These are phyloP conservation scores for Frieseomelitta varia DNA, from an alignment of 1,140 invertebrate species.

Conservation along the genomic window DNA sequence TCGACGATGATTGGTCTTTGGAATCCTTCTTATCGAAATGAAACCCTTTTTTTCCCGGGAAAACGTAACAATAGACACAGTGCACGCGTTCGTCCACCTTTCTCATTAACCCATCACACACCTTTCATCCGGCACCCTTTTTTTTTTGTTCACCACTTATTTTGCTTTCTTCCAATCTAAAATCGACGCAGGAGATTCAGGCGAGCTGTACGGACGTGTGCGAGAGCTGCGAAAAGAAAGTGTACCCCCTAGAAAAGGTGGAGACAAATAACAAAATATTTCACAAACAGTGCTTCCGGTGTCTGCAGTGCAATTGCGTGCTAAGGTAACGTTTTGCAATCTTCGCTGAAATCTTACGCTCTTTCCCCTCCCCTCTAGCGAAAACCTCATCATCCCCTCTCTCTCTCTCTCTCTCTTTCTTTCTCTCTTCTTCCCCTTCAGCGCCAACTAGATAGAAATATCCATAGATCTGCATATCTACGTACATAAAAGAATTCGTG, in stretches of 20 bases:
- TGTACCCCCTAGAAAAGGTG: conserved; percentile 91
- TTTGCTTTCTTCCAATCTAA: conserved; percentile 58
- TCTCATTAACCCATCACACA: conserved; percentile 42
- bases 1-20: background rate
- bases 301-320: conserved; percentile 89
- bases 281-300: conserved; percentile 91
- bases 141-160: conserved; percentile 32
- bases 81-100: conserved; percentile 7
- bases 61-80: background rate
- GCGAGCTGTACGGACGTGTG: conserved; percentile 85
- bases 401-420: background rate
- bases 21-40: background rate
- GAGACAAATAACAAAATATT: conserved; percentile 89
- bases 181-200: conserved; percentile 80
- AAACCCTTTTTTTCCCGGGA: background rate
- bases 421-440: background rate
- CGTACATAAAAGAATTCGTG: too few relatives aligned
- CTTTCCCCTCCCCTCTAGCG: background rate
- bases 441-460: background rate
- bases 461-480: too few relatives aligned
- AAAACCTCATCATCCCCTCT: too few relatives aligned
- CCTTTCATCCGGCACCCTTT: background rate
- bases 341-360: background rate
- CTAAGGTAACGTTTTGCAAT: conserved; percentile 84
- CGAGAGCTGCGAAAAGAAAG: conserved; percentile 87